Evolutionary conservation across 2,797 vertebrate genomes (phyloP), one percentile per base, ranked within the genome.

Genomic region (Gymnodraco acuticeps): DNA sequence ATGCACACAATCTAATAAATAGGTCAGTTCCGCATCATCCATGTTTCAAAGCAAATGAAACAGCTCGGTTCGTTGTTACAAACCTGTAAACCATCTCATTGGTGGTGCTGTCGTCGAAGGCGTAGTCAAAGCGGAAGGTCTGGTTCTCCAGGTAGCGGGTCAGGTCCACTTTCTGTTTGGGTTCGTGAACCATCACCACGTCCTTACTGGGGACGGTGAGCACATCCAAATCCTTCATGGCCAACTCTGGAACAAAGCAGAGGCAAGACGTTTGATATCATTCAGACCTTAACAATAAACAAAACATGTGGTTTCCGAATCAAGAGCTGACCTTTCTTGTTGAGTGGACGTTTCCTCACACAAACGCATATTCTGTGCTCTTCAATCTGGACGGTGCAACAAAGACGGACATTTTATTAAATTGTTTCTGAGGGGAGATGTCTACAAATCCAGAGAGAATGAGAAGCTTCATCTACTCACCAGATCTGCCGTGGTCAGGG

Each of bases 81-180:
- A 38, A 98, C 98, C 97, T 98, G 94, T 99, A 99, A 93, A 99
- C 97, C 98, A 99, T 98, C 95, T 99, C 98, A 87, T 99, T 99
- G 92, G 97, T 94, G 83, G 97, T 90, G 64, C 88, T 97, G 89
- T 99, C 98, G 82, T 99, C 98, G 80, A 99, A 99, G 83, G 97
- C 97, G 84, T 98, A 99, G 91, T 99, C 98, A 77, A 99, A 99
- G 87, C 98, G 97, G 91, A 99, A 99, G 42, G 97, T 99, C 94
- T 99, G 98, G 94, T 99, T 99, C 93, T 99, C 98, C 89, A 99
- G 93, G 94, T 95, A 99, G 85, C 97, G 96, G 76, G 98, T 99
- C 86, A 99, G 96, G 89, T 99, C 98, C 84, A 99, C 98, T 87
- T 99, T 99, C 89, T 99, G 97, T 89, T 99, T 99, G 43, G 98